A percentile compares a stretch with the other conserved stretches of the same genome.
Conservation (phyloP, 2,113 vertebrate species). For the Rutilus rutilus region DNA sequence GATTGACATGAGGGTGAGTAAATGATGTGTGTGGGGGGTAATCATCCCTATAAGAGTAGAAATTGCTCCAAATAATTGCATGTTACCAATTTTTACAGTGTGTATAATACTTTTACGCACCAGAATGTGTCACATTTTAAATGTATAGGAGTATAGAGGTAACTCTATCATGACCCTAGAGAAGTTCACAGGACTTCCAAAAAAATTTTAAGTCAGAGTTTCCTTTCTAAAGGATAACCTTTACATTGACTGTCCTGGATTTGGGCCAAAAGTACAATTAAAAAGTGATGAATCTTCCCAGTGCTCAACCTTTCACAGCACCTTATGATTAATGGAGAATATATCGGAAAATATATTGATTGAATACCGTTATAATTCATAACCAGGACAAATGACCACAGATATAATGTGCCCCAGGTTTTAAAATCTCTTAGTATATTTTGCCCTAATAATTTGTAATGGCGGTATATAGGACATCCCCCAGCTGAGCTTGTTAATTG, state of each 20-base stretch:
- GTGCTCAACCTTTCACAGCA: slow-evolving; percentile 6
- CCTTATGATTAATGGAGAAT: slow-evolving; percentile 30
- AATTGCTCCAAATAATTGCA: background rate
- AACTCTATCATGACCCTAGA: background rate
- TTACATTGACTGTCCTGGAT: slow-evolving; percentile 50
- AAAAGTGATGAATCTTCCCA: slow-evolving; percentile 47
- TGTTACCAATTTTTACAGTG: background rate
- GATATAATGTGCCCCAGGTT: background rate
- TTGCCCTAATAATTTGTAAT: slow-evolving; percentile 15
- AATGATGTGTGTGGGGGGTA: no score
- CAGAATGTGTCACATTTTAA: background rate
- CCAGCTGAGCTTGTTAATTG: slow-evolving; percentile 16
- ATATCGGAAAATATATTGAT: slow-evolving; percentile 3
- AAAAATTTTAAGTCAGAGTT: background rate
- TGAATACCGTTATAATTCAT: slow-evolving; percentile 17
- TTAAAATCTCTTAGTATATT: background rate
- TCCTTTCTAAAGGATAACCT: slow-evolving; percentile 6
- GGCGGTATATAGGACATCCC: background rate
- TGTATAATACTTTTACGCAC: background rate
- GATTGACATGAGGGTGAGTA: no score
- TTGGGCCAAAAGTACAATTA: slow-evolving; percentile 49
- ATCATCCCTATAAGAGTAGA: background rate
- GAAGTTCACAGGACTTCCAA: background rate
- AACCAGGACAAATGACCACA: background rate
- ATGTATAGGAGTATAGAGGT: no score